Percentiles rank a stretch among this genome's conserved stretches.
phyloP scores from a whole-genome alignment of 53 echinoderm and acorn worm genomes.

The Henricia sp. region DNA sequence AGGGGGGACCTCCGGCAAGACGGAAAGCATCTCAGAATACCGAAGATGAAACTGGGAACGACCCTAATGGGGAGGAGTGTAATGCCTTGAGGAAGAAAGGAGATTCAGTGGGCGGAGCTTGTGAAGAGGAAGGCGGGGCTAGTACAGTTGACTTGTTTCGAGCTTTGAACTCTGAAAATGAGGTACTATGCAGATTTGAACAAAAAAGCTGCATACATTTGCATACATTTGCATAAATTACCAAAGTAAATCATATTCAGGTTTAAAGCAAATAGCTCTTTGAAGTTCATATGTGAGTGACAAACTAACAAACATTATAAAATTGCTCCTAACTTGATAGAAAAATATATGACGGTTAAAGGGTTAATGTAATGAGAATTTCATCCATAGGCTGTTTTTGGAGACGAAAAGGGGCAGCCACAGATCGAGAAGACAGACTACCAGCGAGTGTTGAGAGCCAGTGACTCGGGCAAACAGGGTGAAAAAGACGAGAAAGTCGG shows the following conservation, averaged over 20 bases:
- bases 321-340: too few species aligned
- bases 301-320: too few species aligned
- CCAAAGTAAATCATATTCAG: too few species aligned
- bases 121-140: constrained; percentile 10
- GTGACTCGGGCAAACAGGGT: constrained; percentile 4
- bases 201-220: too few species aligned
- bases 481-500: background rate
- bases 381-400: background rate
- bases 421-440: background rate
- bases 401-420: background rate
- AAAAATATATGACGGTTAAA: too few species aligned
- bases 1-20: constrained; percentile 40
- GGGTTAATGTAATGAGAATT: too few species aligned
- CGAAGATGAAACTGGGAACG: background rate
- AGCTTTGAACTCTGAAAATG: constrained; percentile 58
- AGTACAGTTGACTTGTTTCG: constrained; percentile 27
- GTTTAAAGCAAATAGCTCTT: too few species aligned
- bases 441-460: constrained; percentile 26
- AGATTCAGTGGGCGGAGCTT: background rate
- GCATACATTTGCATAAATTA: too few species aligned
- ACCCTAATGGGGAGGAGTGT: background rate
- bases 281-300: too few species aligned
- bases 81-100: background rate
- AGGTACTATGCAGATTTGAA: too few species aligned
- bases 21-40: constrained; percentile 56